Evolutionary conservation across 2,797 vertebrate genomes (phyloP).

Genomic region (Megalops cyprinoides): DNA sequence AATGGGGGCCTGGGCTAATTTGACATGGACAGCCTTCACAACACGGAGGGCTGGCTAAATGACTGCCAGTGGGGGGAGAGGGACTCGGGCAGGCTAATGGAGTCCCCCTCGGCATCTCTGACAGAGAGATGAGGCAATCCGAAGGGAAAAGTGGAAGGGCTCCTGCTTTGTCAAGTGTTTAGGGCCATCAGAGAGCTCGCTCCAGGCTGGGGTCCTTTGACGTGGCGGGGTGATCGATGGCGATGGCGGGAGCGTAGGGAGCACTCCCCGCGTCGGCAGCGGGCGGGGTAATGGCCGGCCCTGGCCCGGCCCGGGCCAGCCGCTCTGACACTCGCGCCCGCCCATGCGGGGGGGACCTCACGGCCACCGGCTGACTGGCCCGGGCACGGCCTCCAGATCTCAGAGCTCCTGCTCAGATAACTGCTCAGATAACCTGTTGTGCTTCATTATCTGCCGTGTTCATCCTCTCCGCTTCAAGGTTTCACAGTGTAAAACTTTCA

Average conservation of each 20-base stretch:
- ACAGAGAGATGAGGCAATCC: conserved; percentile 92
- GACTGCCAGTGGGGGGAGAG: conserved; percentile 79
- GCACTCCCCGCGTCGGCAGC: conserved; percentile 52
- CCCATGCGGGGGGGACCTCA: neutral
- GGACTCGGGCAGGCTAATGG: conserved; percentile 86
- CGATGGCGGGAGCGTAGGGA: conserved; percentile 60
- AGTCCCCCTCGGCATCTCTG: conserved; percentile 90
- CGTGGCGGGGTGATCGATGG: conserved; percentile 80
- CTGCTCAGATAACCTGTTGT: neutral
- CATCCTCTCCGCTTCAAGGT: neutral
- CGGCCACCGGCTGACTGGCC: neutral
- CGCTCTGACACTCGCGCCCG: conserved; percentile 39
- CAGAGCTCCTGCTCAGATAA: neutral
- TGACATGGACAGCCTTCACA: conserved; percentile 93
- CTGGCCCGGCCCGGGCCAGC: conserved; percentile 77
- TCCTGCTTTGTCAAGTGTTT: conserved; percentile 86
- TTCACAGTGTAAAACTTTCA: neutral
- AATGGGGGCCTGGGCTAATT: conserved; percentile 94
- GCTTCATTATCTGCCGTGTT: neutral
- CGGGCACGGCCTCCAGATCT: neutral
- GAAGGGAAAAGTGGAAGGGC: conserved; percentile 83
- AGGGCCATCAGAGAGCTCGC: conserved; percentile 86
- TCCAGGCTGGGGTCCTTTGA: conserved; percentile 81
- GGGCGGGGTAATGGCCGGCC: conserved; percentile 60
- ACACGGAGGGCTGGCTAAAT: conserved; percentile 83